phyloP scores from a whole-genome alignment of 2,797 vertebrate species.

The Pachyuromys duprasi region DNA sequence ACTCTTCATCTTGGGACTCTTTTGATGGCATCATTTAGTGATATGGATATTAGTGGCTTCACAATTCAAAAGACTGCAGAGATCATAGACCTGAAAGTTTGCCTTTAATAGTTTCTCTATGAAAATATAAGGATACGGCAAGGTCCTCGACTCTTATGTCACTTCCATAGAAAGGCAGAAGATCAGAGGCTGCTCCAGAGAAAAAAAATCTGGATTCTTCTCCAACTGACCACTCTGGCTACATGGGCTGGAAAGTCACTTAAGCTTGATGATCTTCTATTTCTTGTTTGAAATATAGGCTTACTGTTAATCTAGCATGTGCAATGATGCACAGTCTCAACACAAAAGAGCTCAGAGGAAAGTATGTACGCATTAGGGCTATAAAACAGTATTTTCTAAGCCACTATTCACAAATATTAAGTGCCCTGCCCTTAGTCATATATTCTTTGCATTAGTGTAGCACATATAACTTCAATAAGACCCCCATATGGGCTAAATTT shows the following conservation, averaged over 20 bases:
- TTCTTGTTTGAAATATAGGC: neutral
- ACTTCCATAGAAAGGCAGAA: rapidly evolving
- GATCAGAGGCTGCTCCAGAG: neutral
- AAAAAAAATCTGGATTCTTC: neutral
- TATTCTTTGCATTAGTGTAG: neutral
- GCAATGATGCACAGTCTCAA: neutral
- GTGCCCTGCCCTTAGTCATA: rapidly evolving
- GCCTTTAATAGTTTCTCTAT: too few relatives aligned
- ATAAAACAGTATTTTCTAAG: neutral
- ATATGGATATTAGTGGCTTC: neutral
- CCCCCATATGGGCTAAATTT: neutral
- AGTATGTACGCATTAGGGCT: rapidly evolving
- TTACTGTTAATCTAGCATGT: neutral
- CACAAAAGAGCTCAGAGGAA: neutral
- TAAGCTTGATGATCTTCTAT: neutral
- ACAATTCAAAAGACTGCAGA: rapidly evolving
- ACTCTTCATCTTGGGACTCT: neutral
- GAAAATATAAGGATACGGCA: rapidly evolving
- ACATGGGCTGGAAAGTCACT: neutral
- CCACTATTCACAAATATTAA: rapidly evolving
- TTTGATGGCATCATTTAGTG: neutral
- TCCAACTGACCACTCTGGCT: neutral
- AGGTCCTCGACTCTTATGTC: too few relatives aligned
- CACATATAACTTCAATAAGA: rapidly evolving
- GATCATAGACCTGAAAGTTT: too few relatives aligned